Base-by-base conservation (phyloP, 1,140 invertebrate genomes). In the Sminthurinus signatus region DNA sequence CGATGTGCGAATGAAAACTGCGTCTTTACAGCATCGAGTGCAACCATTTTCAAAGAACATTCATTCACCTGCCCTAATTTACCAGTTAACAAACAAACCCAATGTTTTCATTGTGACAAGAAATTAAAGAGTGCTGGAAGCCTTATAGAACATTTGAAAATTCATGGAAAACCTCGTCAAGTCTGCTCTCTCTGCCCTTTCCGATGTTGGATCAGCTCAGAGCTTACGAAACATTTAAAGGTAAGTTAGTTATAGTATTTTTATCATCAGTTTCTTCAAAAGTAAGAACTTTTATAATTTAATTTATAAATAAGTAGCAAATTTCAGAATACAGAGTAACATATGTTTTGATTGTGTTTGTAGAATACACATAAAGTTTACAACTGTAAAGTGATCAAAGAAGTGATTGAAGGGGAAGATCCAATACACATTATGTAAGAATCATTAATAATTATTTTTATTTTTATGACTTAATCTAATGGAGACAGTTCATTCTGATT, bases 371-470 rank as follows among this genome's bases (percentile, higher is more conserved):
- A 69, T 42, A 51, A 54, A 36, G 55, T 62, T 2, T 29, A 52
- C 44, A 65, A 64, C 44, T 61, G 28, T n/a, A 60, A 64, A 29
- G 43, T 64, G 5, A 4, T 36, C 0, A 68, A 43, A 52, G 50
- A 60, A 23, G 25, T 25, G 17, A 23, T 25, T 25, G 44, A 58
- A 48, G 27, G 36, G 28, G 78, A 82, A 39, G 69, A 66, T 3
- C 81, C 82, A 52, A 75, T 82, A 1, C 84, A 81, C 68, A 72
- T 83, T 2, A 75, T 82, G 5, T n/a, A n/a, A n/a, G n/a, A n/a
- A n/a, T n/a, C n/a, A n/a, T n/a, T n/a, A n/a, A n/a, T n/a, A n/a
- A n/a, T n/a, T n/a, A n/a, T n/a, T n/a, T n/a, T n/a, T n/a, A n/a
- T n/a, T n/a, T n/a, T n/a, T n/a, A n/a, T n/a, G n/a, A n/a, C n/a